A percentile compares a stretch with the other conserved stretches of the same genome.
Conservation (phyloP, 2,113 vertebrate species). For the Morphnarchus princeps region DNA sequence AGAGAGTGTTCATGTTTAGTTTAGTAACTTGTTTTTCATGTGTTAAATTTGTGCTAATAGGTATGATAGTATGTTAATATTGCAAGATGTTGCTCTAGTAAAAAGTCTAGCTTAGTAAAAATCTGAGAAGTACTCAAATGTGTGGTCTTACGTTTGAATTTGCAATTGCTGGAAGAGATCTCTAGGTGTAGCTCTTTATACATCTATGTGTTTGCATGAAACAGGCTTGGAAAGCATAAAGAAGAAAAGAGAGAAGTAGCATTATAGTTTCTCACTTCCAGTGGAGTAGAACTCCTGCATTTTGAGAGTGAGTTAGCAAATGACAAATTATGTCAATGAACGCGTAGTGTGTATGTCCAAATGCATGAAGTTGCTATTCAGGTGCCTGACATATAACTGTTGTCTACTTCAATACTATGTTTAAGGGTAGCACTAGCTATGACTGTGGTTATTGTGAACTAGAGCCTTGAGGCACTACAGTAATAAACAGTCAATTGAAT, state of each 20-base stretch:
- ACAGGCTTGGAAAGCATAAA: not conserved
- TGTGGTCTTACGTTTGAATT: not conserved
- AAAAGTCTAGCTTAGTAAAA: not conserved
- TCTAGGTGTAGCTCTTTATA: slow-evolving; percentile 36
- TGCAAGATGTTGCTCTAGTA: not conserved
- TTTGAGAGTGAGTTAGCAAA: not conserved
- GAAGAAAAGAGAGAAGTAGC: not conserved
- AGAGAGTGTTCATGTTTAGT: not conserved
- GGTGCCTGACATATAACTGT: not conserved
- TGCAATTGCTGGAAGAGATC: not conserved
- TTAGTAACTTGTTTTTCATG: not conserved
- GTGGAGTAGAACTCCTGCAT: not conserved
- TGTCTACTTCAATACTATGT: not conserved
- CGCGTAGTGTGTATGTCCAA: not conserved
- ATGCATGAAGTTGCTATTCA: not conserved
- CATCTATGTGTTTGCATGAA: not conserved
- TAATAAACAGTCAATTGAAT: not conserved
- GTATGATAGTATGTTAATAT: not conserved
- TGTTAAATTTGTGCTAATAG: not conserved
- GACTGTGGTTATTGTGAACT: not conserved
- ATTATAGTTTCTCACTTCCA: not conserved
- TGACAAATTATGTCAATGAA: not conserved
- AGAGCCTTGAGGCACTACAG: not conserved
- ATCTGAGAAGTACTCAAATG: not conserved
- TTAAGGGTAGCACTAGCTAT: not conserved